These are phyloP conservation scores for Isaurus tuberculatus DNA, from an alignment of 92 coral and sea anemone species.

Conservation along the genomic window DNA sequence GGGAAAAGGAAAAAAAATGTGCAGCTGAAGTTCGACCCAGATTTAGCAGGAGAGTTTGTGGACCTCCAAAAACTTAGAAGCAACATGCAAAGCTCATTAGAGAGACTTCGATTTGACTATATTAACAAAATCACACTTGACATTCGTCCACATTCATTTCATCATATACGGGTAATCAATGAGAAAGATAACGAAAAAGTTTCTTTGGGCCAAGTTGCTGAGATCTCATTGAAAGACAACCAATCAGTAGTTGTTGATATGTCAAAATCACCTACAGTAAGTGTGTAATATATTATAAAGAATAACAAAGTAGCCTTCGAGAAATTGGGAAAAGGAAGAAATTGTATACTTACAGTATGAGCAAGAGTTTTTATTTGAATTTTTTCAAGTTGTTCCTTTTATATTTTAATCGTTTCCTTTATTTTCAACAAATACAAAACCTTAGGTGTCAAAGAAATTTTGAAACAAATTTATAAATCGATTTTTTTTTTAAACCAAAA, in stretches of 20 bases:
- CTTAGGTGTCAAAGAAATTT: no score
- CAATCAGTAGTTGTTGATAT: conserved; percentile 88
- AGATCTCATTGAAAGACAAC: conserved; percentile 75
- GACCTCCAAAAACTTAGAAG: conserved; percentile 80
- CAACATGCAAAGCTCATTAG: conserved; percentile 81
- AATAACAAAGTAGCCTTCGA: no score
- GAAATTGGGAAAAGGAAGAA: no score
- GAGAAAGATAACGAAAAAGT: conserved; percentile 67
- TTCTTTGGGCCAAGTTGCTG: conserved; percentile 72
- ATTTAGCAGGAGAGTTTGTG: conserved; percentile 90
- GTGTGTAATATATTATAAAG: no score
- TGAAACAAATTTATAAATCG: no score
- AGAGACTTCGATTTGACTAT: conserved; percentile 82
- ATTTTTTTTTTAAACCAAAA: no score
- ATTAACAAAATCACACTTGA: conserved; percentile 72
- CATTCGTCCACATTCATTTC: conserved; percentile 72
- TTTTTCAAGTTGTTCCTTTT: no score
- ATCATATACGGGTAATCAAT: conserved; percentile 72
- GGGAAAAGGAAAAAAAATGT: conserved; percentile 64
- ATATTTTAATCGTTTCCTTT: no score
- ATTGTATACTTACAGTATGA: no score
- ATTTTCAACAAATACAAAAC: no score
- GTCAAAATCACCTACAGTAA: conserved; percentile 80
- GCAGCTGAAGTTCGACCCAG: conserved; percentile 70
- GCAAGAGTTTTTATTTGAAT: no score